Conservation (phyloP, 2,113 vertebrate species). For the Onychostruthus taczanowskii region DNA sequence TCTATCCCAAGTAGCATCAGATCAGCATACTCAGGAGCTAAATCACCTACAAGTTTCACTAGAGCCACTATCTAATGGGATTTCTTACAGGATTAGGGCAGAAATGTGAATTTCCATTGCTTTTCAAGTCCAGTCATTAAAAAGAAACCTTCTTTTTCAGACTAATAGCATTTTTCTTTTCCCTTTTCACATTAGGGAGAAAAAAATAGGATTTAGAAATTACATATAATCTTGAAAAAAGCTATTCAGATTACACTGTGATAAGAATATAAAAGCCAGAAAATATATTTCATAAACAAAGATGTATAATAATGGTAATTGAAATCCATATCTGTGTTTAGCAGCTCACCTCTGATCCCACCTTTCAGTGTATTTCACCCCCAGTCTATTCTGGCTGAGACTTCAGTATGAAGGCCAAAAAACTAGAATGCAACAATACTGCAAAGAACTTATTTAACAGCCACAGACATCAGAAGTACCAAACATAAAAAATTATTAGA, state of each 20-base stretch:
- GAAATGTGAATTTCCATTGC: not conserved
- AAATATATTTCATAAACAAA: not conserved
- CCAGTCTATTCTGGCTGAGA: not conserved
- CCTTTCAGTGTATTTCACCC: not conserved
- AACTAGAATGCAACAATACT: not conserved
- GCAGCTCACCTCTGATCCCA: not conserved
- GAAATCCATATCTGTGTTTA: not conserved
- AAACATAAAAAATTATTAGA: not conserved
- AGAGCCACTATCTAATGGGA: not conserved
- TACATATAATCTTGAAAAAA: not conserved
- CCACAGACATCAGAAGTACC: not conserved
- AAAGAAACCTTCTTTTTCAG: not conserved
- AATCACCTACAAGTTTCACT: not conserved
- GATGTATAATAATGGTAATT: not conserved
- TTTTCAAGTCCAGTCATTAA: not conserved
- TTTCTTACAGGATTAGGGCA: conserved; percentile 14
- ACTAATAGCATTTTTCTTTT: not conserved
- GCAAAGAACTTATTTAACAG: not conserved
- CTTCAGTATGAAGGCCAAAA: not conserved
- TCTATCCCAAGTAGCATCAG: not conserved
- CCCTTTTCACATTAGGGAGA: not conserved
- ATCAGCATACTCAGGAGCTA: not conserved
- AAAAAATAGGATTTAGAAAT: not conserved
- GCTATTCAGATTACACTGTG: not conserved
- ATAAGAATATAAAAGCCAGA: not conserved